Conservation (phyloP, 2,113 vertebrate genomes). For the Salvelinus fontinalis region DNA sequence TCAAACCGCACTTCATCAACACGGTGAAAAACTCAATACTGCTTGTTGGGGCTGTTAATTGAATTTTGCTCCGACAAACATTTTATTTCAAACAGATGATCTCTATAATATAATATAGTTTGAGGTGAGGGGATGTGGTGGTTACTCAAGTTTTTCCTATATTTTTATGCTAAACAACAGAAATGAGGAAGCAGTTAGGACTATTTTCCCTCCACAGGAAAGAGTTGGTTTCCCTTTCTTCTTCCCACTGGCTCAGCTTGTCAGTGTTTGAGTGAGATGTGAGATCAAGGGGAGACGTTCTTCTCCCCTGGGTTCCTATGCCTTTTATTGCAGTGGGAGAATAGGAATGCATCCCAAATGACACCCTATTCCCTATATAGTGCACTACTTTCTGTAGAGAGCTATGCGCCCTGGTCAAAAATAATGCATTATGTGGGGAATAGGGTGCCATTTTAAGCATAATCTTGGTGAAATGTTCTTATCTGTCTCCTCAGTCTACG, state of each 20-base stretch:
- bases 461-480: conserved; percentile 21
- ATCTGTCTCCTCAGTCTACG: conserved; percentile 37
- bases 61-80: conserved; percentile 25
- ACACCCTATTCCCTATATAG: no score
- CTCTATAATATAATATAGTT: background rate
- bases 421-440: no score
- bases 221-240: background rate
- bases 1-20: conserved; percentile 45
- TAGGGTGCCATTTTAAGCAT: conserved; percentile 32
- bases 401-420: no score
- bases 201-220: background rate
- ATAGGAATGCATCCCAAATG: background rate
- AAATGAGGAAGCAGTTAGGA: background rate
- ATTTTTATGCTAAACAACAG: no score
- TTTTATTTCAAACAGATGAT: conserved; percentile 47
- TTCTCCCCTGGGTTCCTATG: no score
- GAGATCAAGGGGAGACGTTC: background rate
- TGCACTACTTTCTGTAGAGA: background rate
- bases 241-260: background rate
- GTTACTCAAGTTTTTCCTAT: no score
- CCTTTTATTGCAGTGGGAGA: no score
- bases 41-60: conserved; percentile 51
- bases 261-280: background rate
- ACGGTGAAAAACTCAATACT: background rate
- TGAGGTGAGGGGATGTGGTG: no score